A percentile compares a stretch with the other conserved stretches of the same genome.
These are phyloP conservation scores for Masticophis lateralis DNA, from an alignment of 2,797 vertebrate species.

Conservation along the genomic window DNA sequence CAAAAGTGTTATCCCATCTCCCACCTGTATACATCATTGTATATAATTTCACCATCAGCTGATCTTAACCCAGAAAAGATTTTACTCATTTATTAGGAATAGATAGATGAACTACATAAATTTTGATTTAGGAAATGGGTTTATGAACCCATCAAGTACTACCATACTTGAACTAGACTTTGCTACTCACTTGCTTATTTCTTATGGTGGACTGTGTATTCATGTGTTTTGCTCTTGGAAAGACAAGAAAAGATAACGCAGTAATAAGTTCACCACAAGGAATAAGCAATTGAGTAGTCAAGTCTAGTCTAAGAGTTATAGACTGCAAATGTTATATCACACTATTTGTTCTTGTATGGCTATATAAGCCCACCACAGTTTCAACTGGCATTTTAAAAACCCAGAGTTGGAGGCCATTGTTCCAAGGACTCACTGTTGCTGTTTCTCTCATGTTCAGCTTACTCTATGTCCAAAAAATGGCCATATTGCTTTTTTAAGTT, in stretches of 20 bases:
- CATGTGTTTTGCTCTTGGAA: slow-evolving; percentile 32
- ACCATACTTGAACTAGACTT: slow-evolving; percentile 27
- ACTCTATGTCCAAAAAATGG: background rate
- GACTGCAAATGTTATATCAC: background rate
- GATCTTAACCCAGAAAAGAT: background rate
- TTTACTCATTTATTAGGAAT: slow-evolving; percentile 23
- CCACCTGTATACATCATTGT: background rate
- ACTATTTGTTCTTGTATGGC: background rate
- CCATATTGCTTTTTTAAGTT: background rate
- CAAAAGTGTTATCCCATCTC: background rate
- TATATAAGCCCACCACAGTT: background rate
- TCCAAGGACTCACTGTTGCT: background rate
- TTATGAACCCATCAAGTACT: slow-evolving; percentile 29
- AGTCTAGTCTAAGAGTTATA: background rate
- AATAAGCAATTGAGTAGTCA: background rate
- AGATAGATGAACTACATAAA: slow-evolving; percentile 46
- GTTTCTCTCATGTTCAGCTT: background rate
- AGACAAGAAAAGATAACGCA: background rate
- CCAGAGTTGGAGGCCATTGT: background rate
- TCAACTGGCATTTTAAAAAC: background rate
- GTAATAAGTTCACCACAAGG: background rate
- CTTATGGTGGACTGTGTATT: slow-evolving; percentile 26
- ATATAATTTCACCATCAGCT: background rate
- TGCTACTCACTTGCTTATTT: background rate
- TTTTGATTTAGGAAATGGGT: slow-evolving; percentile 38